phyloP scores from a whole-genome alignment of 2,888 invertebrate genomes.

The Apamea sordens region DNA sequence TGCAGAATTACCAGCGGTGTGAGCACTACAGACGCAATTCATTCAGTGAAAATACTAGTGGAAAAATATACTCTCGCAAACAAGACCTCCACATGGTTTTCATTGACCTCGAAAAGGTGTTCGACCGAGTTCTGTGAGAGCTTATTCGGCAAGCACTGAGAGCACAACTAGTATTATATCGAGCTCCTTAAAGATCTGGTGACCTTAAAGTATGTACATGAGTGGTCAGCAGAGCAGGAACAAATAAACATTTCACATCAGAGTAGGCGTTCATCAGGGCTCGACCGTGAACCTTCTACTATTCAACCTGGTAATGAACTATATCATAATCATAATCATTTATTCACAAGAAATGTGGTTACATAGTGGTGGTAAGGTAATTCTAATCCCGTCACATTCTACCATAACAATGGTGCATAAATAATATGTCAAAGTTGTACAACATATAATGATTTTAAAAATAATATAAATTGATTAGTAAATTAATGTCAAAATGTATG shows the following conservation, averaged over 20 bases:
- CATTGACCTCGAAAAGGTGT: neutral
- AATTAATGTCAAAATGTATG: too few species aligned
- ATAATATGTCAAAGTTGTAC: too few species aligned
- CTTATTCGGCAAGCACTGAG: neutral
- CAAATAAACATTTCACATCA: constrained; percentile 6
- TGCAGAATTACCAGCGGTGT: neutral
- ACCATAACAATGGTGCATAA: too few species aligned
- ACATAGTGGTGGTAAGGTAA: too few species aligned
- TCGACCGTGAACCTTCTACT: neutral
- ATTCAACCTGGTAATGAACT: neutral
- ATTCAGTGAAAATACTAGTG: neutral
- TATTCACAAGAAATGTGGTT: too few species aligned
- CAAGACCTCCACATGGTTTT: neutral
- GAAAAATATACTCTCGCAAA: neutral
- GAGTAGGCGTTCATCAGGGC: neutral
- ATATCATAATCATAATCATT: too few species aligned
- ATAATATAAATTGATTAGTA: too few species aligned
- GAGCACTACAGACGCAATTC: neutral
- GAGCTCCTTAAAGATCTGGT: neutral
- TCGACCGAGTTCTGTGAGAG: neutral
- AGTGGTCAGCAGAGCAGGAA: neutral
- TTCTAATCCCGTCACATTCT: too few species aligned
- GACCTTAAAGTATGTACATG: neutral
- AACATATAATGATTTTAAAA: too few species aligned
- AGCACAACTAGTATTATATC: neutral